Percentiles rank a stretch among this genome's conserved stretches.
Evolutionary conservation across 1,140 invertebrate species (phyloP).

Genomic region (Lepidotrigona ventralis): DNA sequence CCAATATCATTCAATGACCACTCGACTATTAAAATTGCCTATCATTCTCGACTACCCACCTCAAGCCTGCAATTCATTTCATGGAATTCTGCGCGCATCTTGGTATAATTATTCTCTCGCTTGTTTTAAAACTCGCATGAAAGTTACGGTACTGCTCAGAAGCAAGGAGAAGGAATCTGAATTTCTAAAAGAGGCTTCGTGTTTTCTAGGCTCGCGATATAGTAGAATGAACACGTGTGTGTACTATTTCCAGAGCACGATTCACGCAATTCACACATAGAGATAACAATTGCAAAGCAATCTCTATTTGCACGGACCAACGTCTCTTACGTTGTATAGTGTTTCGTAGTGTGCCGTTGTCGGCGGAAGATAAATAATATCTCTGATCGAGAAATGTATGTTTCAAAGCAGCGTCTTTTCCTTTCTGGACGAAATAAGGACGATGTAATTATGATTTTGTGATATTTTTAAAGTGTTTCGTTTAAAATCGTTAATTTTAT

Average conservation of each 20-base stretch:
- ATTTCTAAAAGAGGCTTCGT: background rate
- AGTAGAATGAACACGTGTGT: background rate
- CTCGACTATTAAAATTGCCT: background rate
- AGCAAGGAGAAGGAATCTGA: background rate
- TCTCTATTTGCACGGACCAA: conserved; percentile 20
- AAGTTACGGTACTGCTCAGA: background rate
- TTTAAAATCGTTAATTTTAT: too few species aligned
- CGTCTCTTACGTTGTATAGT: conserved; percentile 1
- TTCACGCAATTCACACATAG: background rate
- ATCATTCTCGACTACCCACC: background rate
- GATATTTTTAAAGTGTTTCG: too few species aligned
- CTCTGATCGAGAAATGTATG: too few species aligned
- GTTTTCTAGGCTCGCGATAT: background rate
- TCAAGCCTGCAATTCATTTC: background rate
- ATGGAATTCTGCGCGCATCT: background rate
- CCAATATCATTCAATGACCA: background rate
- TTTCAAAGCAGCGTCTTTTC: too few species aligned
- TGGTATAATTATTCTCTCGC: background rate
- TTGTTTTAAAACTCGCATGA: background rate
- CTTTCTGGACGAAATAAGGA: too few species aligned
- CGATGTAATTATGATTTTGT: too few species aligned
- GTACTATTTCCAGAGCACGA: background rate
- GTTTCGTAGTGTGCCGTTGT: background rate
- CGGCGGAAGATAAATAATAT: too few species aligned
- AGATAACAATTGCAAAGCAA: conserved; percentile 19